Conservation (phyloP, 2,113 vertebrate species). For the Pseudonaja textilis region DNA sequence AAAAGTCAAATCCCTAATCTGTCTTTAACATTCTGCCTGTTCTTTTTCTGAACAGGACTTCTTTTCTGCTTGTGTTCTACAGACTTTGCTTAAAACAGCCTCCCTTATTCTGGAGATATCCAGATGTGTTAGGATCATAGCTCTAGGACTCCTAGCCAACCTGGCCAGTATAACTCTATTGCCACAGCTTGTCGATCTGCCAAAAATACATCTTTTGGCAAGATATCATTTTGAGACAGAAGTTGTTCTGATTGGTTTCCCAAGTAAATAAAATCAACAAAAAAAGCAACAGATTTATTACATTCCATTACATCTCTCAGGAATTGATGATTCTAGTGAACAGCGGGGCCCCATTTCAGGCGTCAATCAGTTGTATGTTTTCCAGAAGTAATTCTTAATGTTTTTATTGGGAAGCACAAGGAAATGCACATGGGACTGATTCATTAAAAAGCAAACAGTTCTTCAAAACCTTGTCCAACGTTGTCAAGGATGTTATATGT, state of each 20-base stretch:
- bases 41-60: not conserved
- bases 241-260: not conserved
- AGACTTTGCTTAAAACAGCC: not conserved
- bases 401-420: not conserved
- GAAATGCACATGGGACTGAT: not conserved
- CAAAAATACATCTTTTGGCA: not conserved
- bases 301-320: not conserved
- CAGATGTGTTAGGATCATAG: not conserved
- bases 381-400: not conserved
- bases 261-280: not conserved
- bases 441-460: not conserved
- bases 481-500: not conserved
- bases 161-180: not conserved
- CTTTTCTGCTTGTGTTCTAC: conserved; percentile 2
- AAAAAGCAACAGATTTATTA: not conserved
- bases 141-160: not conserved
- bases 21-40: not conserved
- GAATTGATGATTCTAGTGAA: not conserved
- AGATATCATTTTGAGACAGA: not conserved
- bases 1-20: conserved; percentile 16
- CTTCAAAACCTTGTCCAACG: not conserved
- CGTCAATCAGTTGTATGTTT: not conserved
- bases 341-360: not conserved
- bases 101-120: not conserved
- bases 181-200: not conserved